phyloP scores from a whole-genome alignment of 2,797 vertebrate genomes.

The Sparus aurata region DNA sequence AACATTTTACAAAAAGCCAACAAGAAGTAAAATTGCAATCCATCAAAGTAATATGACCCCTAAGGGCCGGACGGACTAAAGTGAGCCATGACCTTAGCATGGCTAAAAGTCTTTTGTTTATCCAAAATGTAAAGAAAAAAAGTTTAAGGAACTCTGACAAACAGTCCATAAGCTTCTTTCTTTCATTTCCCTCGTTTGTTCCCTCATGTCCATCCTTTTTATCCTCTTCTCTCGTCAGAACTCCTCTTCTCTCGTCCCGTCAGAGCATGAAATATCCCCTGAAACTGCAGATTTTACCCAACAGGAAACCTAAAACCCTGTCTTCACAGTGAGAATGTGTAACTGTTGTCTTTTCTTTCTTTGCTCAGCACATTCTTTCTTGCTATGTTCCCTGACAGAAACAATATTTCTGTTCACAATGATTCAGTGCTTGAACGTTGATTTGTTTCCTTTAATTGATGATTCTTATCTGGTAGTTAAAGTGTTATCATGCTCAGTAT shows the following conservation, averaged over 20 bases:
- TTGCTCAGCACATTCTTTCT: background rate
- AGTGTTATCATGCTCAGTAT: background rate
- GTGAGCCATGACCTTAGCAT: too few species aligned
- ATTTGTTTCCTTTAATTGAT: conserved; percentile 1
- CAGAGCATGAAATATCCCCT: too few species aligned
- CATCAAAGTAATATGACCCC: background rate
- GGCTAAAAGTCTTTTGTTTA: too few species aligned
- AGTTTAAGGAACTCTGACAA: background rate
- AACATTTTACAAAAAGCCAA: background rate
- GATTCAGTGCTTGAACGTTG: background rate
- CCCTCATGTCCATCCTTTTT: background rate
- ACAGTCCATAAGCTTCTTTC: too few species aligned
- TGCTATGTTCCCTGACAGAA: background rate
- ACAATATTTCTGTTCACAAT: background rate
- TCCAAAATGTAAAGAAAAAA: background rate
- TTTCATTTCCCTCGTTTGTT: too few species aligned
- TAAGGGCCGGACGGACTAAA: too few species aligned
- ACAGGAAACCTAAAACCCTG: too few species aligned
- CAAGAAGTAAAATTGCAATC: background rate
- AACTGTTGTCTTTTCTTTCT: background rate
- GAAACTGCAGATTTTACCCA: too few species aligned
- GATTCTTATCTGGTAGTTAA: background rate
- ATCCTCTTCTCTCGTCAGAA: background rate
- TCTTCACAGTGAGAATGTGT: too few species aligned
- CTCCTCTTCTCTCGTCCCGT: background rate